phyloP scores from a whole-genome alignment of 2,888 invertebrate genomes.

The Drosophila borealis region DNA sequence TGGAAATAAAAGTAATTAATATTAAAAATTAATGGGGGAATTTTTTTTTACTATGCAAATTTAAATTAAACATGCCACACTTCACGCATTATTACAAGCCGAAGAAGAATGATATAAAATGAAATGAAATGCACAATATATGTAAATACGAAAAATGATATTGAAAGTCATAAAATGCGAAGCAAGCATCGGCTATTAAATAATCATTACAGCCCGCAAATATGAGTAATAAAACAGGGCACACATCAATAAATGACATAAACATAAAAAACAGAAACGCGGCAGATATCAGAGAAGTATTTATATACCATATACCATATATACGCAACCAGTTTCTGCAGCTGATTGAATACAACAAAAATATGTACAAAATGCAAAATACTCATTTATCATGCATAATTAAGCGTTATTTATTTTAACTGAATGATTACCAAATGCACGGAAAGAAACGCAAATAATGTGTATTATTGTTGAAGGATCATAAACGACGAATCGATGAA shows the following conservation, averaged over 20 bases:
- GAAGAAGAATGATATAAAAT: constrained; percentile 17
- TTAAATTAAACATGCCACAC: constrained; percentile 53
- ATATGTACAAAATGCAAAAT: constrained; percentile 13
- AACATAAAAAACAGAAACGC: constrained; percentile 26
- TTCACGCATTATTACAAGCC: constrained; percentile 48
- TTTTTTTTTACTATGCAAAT: constrained; percentile 69
- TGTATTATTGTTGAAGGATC: not conserved
- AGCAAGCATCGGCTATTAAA: constrained; percentile 62
- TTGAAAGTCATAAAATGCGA: constrained; percentile 57
- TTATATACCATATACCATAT: not conserved
- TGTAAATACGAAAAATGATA: constrained; percentile 18
- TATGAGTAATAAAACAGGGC: constrained; percentile 48
- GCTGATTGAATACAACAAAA: not conserved
- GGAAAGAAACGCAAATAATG: not conserved
- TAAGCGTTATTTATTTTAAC: constrained; percentile 12
- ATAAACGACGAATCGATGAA: not conserved
- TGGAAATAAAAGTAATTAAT: constrained; percentile 42
- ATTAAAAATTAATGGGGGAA: constrained; percentile 58
- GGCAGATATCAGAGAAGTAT: not conserved
- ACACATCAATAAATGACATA: constrained; percentile 42
- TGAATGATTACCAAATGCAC: not conserved
- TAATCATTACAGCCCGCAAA: constrained; percentile 65
- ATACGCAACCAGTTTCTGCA: constrained; percentile 9
- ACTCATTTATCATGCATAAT: constrained; percentile 31
- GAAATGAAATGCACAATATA: constrained; percentile 20